Evolutionary conservation across 1,140 invertebrate species (phyloP), one percentile per base, ranked within the genome.

Genomic region (Bathynomus jamesi): DNA sequence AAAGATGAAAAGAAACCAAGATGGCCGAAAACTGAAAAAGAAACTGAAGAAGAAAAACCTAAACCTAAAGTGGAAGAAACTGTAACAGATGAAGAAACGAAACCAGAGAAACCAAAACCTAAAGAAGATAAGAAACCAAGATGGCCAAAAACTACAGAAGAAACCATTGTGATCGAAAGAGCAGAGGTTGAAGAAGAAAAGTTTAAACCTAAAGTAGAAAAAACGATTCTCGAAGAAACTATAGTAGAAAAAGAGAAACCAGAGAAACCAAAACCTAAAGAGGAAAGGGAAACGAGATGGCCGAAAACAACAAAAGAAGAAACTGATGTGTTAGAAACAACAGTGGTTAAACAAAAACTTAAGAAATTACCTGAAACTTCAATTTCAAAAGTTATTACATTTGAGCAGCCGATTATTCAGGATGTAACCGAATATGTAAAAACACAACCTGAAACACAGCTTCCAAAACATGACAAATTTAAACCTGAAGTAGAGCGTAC

Each of bases 191-290:
- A 64, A 21, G 46, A 40, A 27, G 24, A 30, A 32, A 32, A 74
- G 61, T 17, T 65, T 40, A 70, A 75, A 61, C 67, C 74, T 28
- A 65, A 73, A n/a, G n/a, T n/a, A n/a, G n/a, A n/a, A n/a, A n/a
- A n/a, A n/a, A n/a, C n/a, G n/a, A n/a, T n/a, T n/a, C n/a, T n/a
- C n/a, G n/a, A n/a, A n/a, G n/a, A n/a, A n/a, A n/a, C n/a, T n/a
- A n/a, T n/a, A n/a, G n/a, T n/a, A n/a, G n/a, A n/a, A n/a, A n/a
- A n/a, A n/a, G n/a, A n/a, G n/a, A n/a, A n/a, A n/a, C n/a, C n/a
- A n/a, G n/a, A n/a, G n/a, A n/a, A n/a, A n/a, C n/a, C n/a, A n/a
- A n/a, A n/a, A n/a, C n/a, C n/a, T n/a, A n/a, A n/a, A n/a, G n/a
- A n/a, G n/a, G n/a, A n/a, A n/a, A n/a, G n/a, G n/a, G n/a, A n/a